Evolutionary conservation across 30 jellyfish, hydroid and myxozoan genomes (phyloP).

Genomic region (Mastigias papua): DNA sequence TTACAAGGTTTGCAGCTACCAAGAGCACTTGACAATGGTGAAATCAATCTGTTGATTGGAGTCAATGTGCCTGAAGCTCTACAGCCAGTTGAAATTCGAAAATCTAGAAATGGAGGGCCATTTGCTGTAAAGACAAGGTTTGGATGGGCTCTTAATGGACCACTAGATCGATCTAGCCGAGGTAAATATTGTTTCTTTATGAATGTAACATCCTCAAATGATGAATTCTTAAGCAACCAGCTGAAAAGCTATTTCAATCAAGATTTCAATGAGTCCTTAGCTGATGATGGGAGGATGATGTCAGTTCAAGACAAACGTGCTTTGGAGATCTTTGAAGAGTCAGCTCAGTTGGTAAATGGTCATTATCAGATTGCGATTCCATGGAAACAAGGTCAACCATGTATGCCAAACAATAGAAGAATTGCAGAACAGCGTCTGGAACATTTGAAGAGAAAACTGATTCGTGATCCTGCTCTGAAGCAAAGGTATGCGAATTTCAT

Average conservation of each 20-base stretch:
- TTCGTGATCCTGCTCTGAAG: constrained; percentile 10
- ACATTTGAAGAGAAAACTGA: constrained; percentile 21
- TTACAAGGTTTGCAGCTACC: constrained; percentile 43
- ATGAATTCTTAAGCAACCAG: constrained; percentile 20
- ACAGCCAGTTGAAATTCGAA: constrained; percentile 50
- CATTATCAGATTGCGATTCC: constrained; percentile 62
- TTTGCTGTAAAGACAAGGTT: constrained; percentile 64
- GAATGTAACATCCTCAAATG: not conserved
- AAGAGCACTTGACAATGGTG: constrained; percentile 25
- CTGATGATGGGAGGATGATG: constrained; percentile 4
- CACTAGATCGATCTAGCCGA: constrained; percentile 22
- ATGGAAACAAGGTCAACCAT: constrained; percentile 30
- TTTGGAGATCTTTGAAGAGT: not conserved
- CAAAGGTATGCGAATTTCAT: constrained; percentile 45
- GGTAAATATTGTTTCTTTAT: not conserved
- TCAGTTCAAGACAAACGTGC: constrained; percentile 49
- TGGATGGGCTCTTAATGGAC: constrained; percentile 79
- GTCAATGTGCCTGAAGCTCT: constrained; percentile 68
- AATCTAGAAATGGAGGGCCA: constrained; percentile 45
- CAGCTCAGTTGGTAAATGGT: constrained; percentile 49
- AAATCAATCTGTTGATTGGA: constrained; percentile 46
- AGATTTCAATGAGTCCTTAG: constrained; percentile 34
- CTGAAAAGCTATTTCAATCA: constrained; percentile 36
- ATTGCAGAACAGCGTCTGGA: constrained; percentile 26
- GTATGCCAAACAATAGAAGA: constrained; percentile 51